These are phyloP conservation scores for Eptesicus fuscus DNA, from an alignment of 2,113 vertebrate genomes.

Conservation along the genomic window DNA sequence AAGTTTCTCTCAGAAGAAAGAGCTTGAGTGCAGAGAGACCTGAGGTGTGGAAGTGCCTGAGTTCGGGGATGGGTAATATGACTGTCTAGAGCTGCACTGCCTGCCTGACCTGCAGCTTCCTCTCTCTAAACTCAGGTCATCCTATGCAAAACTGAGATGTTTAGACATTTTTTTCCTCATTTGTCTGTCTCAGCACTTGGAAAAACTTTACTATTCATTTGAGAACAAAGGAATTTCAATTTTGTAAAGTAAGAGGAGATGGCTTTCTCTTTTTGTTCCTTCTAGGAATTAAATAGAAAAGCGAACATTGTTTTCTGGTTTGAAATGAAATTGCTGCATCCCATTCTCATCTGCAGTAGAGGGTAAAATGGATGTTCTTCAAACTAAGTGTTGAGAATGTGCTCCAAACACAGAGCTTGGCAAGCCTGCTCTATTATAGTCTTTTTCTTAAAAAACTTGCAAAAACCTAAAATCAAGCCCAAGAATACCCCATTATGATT, in stretches of 20 bases:
- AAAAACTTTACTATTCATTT: not conserved
- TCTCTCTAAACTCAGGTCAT: not conserved
- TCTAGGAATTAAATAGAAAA: not conserved
- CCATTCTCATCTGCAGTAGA: not conserved
- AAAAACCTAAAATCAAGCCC: not conserved
- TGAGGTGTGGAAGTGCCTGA: not conserved
- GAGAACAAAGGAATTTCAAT: not conserved
- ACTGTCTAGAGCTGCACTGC: not conserved
- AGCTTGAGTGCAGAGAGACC: not conserved
- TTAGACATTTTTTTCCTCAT: not conserved
- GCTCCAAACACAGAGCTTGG: not conserved
- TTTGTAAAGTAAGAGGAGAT: not conserved
- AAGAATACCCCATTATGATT: not conserved
- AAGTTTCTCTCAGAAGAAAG: not conserved
- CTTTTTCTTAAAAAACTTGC: not conserved
- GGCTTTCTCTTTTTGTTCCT: not conserved
- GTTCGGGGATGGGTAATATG: not conserved
- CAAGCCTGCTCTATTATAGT: not conserved
- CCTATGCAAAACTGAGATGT: not conserved
- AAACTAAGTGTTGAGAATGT: not conserved
- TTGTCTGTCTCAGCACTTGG: not conserved
- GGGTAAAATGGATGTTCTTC: not conserved
- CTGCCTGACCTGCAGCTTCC: not conserved
- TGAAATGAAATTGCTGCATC: constrained; percentile 22
- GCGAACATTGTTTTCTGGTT: not conserved